Evolutionary conservation across 2,888 invertebrate genomes (phyloP).

Genomic region (Lepidochrysops patricia): DNA sequence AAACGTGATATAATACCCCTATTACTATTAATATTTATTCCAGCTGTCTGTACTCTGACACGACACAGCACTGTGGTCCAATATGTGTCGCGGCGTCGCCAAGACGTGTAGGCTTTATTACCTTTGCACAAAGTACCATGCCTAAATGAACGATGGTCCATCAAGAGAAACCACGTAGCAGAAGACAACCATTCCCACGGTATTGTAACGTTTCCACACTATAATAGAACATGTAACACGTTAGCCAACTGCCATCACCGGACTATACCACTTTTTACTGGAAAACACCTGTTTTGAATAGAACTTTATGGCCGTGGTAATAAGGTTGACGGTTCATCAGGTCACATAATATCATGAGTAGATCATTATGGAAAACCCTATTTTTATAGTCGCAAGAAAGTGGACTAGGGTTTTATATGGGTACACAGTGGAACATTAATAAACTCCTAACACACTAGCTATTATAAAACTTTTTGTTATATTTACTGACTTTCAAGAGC

Average conservation of each 20-base stretch:
- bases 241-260: background rate
- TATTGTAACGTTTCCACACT: background rate
- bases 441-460: too few relatives aligned
- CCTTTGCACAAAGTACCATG: too few relatives aligned
- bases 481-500: too few relatives aligned
- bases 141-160: background rate
- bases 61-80: too few relatives aligned
- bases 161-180: background rate
- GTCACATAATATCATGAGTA: too few relatives aligned
- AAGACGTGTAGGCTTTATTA: too few relatives aligned
- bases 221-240: background rate
- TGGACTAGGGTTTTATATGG: background rate
- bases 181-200: slow-evolving; percentile 3
- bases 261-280: background rate
- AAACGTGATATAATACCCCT: too few relatives aligned
- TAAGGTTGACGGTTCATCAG: background rate
- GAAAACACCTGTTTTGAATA: background rate
- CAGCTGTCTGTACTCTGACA: too few relatives aligned
- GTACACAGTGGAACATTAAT: background rate
- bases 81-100: too few relatives aligned
- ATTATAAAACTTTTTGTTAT: background rate
- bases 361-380: background rate
- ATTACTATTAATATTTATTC: too few relatives aligned
- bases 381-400: background rate
- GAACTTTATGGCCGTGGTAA: background rate